These are phyloP conservation scores for Ceratothoa steindachneri DNA, from an alignment of 2,888 invertebrate species.

Conservation along the genomic window DNA sequence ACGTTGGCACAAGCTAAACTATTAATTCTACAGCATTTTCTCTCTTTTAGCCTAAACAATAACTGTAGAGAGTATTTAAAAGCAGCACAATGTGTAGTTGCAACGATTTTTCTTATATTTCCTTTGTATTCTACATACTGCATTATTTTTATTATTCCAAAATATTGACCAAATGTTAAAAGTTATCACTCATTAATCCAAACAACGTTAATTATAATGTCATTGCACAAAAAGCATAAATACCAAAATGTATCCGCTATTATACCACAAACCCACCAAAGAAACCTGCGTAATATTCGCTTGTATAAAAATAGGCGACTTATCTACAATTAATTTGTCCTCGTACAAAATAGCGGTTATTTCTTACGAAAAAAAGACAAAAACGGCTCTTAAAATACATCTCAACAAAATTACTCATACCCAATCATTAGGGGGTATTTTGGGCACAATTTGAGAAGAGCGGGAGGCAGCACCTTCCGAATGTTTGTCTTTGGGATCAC, in stretches of 20 bases:
- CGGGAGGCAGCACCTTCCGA: not conserved
- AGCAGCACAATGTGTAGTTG: too few relatives aligned
- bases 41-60: not conserved
- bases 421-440: slow-evolving; percentile 2
- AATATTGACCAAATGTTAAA: not conserved
- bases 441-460: not conserved
- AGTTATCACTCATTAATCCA: not conserved
- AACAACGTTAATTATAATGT: not conserved
- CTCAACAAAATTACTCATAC: not conserved
- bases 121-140: too few relatives aligned
- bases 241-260: not conserved
- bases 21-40: not conserved
- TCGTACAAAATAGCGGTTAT: not conserved
- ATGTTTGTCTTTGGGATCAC: not conserved
- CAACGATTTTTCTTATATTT: too few relatives aligned
- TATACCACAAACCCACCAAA: not conserved
- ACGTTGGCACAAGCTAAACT: not conserved
- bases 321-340: not conserved
- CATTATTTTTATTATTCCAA: too few relatives aligned
- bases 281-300: not conserved
- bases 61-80: too few relatives aligned
- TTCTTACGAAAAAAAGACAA: not conserved
- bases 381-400: not conserved
- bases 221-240: not conserved
- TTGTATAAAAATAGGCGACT: not conserved